Evolutionary conservation across 2,113 vertebrate species (phyloP).

Genomic region (Suricata suricatta): DNA sequence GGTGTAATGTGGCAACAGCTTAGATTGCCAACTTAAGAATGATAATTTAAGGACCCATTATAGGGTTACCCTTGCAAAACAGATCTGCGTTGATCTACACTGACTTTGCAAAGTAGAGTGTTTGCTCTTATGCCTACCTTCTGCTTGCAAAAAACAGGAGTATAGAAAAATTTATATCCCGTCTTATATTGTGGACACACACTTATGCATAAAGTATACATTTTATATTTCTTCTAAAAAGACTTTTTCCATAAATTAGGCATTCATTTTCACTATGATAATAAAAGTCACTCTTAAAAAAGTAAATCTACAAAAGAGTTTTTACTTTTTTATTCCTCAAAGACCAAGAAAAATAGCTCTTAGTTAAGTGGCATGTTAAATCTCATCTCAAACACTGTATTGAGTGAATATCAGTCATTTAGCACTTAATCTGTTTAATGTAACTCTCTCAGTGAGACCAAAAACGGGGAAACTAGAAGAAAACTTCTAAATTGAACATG

Average conservation of each 20-base stretch:
- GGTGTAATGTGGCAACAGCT: not conserved
- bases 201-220: not conserved
- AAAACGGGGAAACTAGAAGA: constrained; percentile 66
- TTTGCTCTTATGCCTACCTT: constrained; percentile 8
- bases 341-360: not conserved
- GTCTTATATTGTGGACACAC: not conserved
- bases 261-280: not conserved
- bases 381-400: constrained; percentile 15
- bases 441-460: constrained; percentile 26
- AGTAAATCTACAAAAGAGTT: constrained; percentile 8
- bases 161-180: not conserved
- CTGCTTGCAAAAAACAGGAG: not conserved
- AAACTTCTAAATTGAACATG: constrained; percentile 74
- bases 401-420: constrained; percentile 24
- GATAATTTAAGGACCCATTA: not conserved
- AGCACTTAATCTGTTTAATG: not conserved
- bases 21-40: constrained; percentile 1
- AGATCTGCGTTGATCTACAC: not conserved
- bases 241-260: not conserved
- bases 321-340: constrained; percentile 39
- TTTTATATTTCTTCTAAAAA: not conserved
- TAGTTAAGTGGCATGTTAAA: constrained; percentile 53
- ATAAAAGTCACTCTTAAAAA: constrained; percentile 52
- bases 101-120: not conserved
- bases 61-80: not conserved